Conservation (phyloP, 2,113 vertebrate genomes). For the Clupea harengus region DNA sequence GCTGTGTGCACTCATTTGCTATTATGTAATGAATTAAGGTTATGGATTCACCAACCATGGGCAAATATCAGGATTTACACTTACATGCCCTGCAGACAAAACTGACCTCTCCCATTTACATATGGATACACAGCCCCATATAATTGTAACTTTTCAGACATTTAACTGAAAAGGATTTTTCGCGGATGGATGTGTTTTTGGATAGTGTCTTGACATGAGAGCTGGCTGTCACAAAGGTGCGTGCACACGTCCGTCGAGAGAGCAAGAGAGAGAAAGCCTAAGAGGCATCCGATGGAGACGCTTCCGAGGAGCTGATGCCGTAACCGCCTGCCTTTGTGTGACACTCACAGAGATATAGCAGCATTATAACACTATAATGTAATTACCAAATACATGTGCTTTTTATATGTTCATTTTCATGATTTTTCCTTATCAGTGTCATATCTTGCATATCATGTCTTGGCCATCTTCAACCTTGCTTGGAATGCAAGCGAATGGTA, state of each 20-base stretch:
- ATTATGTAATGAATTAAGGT: conserved; percentile 12
- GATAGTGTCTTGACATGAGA: background rate
- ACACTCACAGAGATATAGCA: background rate
- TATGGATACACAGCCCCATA: background rate
- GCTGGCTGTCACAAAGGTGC: conserved; percentile 2
- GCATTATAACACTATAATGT: background rate
- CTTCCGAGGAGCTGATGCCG: background rate
- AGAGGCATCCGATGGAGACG: background rate
- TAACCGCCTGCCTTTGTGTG: background rate
- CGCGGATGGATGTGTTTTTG: background rate
- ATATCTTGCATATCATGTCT: background rate
- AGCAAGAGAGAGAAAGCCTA: background rate
- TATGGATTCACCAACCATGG: conserved; percentile 9
- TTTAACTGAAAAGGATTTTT: background rate
- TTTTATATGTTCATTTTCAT: background rate
- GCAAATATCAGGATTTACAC: conserved; percentile 15
- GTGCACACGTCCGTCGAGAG: background rate
- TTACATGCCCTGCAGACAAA: background rate
- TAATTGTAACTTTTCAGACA: background rate
- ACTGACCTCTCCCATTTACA: conserved; percentile 9
- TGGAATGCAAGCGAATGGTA: background rate
- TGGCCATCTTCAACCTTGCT: background rate
- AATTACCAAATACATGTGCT: background rate
- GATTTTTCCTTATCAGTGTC: background rate
- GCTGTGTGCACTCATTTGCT: background rate